Conservation (phyloP, 2,797 vertebrate genomes). For the Silurus aristotelis region DNA sequence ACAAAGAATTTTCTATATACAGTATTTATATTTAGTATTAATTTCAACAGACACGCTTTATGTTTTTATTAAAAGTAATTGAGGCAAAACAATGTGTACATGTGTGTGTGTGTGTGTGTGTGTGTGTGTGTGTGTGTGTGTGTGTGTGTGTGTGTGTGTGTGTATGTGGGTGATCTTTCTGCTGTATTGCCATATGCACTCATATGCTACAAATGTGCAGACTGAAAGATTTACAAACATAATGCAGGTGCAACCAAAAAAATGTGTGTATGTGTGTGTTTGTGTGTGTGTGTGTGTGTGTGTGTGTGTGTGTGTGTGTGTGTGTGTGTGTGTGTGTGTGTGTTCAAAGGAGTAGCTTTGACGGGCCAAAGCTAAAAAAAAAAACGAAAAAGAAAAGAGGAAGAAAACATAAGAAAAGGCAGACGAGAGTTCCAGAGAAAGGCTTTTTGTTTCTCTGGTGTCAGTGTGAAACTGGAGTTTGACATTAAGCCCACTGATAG, state of each 20-base stretch:
- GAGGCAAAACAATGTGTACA: not conserved
- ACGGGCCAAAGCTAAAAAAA: not conserved
- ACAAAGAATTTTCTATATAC: too few species aligned
- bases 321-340: too few species aligned
- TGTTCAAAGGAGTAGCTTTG: not conserved
- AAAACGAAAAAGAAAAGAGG: slow-evolving; percentile 1
- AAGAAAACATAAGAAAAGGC: not conserved
- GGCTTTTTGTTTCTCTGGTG: slow-evolving; percentile 40
- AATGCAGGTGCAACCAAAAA: not conserved
- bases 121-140: not conserved
- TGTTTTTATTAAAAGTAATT: not conserved
- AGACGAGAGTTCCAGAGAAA: slow-evolving; percentile 40
- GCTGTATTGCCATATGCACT: not conserved
- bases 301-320: slow-evolving; percentile 5
- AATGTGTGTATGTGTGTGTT: too few species aligned
- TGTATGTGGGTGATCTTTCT: not conserved
- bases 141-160: not conserved
- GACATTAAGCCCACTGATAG: slow-evolving; percentile 46
- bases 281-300: slow-evolving; percentile 10
- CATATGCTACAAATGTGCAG: not conserved
- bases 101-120: not conserved
- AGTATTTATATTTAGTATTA: too few species aligned
- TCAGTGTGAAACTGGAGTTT: slow-evolving; percentile 26
- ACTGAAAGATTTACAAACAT: not conserved
- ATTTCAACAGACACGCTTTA: not conserved